Evolutionary conservation across 2,113 vertebrate genomes (phyloP).

Genomic region (Malurus cyaneus): DNA sequence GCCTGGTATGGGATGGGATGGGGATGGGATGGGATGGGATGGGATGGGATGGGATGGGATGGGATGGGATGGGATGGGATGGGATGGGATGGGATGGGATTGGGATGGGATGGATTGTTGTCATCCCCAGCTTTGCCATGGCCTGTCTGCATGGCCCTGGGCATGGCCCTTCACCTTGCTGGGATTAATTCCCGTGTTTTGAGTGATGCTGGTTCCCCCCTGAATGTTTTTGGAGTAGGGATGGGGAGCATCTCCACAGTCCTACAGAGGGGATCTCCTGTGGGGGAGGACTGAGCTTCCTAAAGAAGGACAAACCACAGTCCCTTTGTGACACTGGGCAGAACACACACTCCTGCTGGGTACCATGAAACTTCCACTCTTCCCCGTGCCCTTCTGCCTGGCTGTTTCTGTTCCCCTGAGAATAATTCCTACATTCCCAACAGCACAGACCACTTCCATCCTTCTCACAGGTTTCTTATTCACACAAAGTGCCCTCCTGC

Average conservation of each 20-base stretch:
- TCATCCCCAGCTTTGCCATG: background rate
- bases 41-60: background rate
- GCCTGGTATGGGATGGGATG: accelerated
- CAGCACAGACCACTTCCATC: background rate
- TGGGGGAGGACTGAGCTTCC: background rate
- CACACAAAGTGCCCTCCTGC: background rate
- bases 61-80: accelerated
- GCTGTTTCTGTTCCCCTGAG: background rate
- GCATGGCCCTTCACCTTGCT: background rate
- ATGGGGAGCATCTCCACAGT: accelerated
- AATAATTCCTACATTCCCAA: background rate
- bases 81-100: background rate
- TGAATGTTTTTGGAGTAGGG: background rate
- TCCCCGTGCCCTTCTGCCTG: accelerated
- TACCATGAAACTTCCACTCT: background rate
- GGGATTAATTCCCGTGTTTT: accelerated
- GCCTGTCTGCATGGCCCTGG: background rate
- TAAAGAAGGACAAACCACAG: accelerated
- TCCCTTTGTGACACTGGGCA: background rate
- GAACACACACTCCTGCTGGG: accelerated
- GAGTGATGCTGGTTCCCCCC: background rate
- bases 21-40: no score
- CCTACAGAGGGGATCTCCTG: background rate
- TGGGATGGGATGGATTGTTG: background rate
- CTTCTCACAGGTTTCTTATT: background rate